A percentile compares a stretch with the other conserved stretches of the same genome.
These are phyloP conservation scores for Saguinus midas DNA, from an alignment of 2,113 vertebrate genomes.

Conservation along the genomic window DNA sequence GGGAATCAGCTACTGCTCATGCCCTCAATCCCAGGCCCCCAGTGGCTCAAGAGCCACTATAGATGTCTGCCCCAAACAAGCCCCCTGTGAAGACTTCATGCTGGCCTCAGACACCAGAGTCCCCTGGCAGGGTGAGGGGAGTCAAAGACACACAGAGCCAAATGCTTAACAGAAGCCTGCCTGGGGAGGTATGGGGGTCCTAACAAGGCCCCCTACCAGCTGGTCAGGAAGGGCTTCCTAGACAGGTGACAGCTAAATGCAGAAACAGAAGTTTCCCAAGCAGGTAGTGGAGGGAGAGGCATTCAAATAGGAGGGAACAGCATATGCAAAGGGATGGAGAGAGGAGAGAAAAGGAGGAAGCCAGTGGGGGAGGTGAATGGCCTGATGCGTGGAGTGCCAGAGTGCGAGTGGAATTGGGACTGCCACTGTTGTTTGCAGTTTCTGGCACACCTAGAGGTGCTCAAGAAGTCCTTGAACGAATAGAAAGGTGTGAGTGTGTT, in stretches of 20 bases:
- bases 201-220: background rate
- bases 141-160: background rate
- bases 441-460: background rate
- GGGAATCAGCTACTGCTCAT: background rate
- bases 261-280: slow-evolving; percentile 5
- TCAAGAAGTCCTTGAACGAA: background rate
- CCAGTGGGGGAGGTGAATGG: background rate
- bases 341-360: background rate
- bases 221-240: background rate
- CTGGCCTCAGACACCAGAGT: background rate
- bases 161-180: background rate
- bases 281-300: background rate
- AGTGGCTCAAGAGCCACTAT: background rate
- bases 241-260: background rate
- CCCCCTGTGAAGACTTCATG: background rate
- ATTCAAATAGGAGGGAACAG: background rate
- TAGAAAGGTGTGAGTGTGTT: background rate
- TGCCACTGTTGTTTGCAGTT: background rate
- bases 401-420: background rate
- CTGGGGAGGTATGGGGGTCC: background rate
- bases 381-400: background rate
- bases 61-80: background rate
- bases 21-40: background rate
- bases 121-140: background rate
- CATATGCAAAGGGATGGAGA: background rate